Percentiles rank a stretch among this genome's conserved stretches.
Evolutionary conservation across 1,140 invertebrate genomes (phyloP).

Genomic region (Neotoxoptera formosana): DNA sequence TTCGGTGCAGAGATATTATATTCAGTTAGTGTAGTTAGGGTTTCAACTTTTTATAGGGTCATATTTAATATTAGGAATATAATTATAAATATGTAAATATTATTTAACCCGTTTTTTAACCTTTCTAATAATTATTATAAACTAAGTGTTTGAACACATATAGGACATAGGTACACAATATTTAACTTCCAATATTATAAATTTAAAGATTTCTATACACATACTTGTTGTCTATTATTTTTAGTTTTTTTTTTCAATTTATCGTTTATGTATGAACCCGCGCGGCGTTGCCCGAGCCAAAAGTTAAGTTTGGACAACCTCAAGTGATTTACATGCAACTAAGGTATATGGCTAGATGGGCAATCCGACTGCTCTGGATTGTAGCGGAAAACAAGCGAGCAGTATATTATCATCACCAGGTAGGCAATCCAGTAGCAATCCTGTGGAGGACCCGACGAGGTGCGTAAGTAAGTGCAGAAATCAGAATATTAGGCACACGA

Average conservation of each 20-base stretch:
- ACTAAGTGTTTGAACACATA: not conserved
- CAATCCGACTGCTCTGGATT: too few relatives aligned
- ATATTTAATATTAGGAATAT: not conserved
- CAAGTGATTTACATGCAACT: too few relatives aligned
- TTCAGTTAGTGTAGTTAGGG: not conserved
- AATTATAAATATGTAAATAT: slow-evolving; percentile 3
- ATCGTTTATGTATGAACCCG: not conserved
- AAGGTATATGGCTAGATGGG: too few relatives aligned
- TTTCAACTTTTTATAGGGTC: not conserved
- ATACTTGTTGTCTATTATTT: not conserved
- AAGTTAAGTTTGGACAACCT: too few relatives aligned
- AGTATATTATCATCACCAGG: too few relatives aligned
- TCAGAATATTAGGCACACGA: too few relatives aligned
- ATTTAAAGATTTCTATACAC: not conserved
- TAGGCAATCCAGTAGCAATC: too few relatives aligned
- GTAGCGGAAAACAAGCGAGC: too few relatives aligned
- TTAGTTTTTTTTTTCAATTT: not conserved
- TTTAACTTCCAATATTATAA: not conserved
- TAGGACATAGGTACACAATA: not conserved
- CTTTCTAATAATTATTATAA: not conserved
- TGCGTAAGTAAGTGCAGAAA: too few relatives aligned
- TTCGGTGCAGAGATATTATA: not conserved
- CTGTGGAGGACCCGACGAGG: too few relatives aligned
- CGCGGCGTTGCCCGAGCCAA: too few relatives aligned
- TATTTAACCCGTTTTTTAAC: not conserved